Conservation (phyloP, 2,113 vertebrate genomes). For the Carollia perspicillata region DNA sequence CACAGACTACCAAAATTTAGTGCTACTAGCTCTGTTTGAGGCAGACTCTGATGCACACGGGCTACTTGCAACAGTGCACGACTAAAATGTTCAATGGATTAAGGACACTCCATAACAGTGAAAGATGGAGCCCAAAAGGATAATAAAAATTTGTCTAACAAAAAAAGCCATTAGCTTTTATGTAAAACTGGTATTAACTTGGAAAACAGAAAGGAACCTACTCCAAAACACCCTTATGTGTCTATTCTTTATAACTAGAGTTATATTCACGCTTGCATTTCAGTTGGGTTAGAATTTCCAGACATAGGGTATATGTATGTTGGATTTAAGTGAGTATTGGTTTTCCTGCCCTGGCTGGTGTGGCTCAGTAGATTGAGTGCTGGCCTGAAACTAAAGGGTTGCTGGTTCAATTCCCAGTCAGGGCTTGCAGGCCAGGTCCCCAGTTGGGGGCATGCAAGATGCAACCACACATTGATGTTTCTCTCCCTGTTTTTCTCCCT, state of each 20-base stretch:
- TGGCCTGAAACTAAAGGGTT: no score
- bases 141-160: not conserved
- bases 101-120: not conserved
- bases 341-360: not conserved
- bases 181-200: not conserved
- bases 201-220: not conserved
- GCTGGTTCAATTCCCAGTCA: no score
- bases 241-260: not conserved
- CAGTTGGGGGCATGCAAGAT: no score
- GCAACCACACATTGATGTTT: no score
- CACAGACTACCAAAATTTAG: not conserved
- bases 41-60: not conserved
- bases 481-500: no score
- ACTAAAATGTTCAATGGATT: not conserved
- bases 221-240: not conserved
- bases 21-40: not conserved
- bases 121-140: not conserved
- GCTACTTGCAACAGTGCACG: not conserved
- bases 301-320: not conserved
- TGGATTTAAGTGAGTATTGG: not conserved
- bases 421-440: no score
- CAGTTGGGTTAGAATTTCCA: not conserved
- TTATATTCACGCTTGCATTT: not conserved
- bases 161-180: not conserved
- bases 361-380: no score